Conservation (phyloP, 2,888 invertebrate species). For the Syrphus vitripennis region DNA sequence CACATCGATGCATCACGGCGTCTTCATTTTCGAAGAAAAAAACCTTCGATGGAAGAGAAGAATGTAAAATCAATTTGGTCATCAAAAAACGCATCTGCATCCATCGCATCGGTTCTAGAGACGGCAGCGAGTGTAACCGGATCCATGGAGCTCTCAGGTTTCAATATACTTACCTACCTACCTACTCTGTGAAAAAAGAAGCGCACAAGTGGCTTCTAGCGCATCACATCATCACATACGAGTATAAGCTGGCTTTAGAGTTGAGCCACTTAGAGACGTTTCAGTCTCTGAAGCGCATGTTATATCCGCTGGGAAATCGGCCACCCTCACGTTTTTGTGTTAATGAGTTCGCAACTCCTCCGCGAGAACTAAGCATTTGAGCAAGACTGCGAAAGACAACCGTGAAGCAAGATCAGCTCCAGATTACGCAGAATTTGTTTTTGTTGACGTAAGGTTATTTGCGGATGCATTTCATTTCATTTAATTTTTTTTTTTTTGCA, state of each 20-base stretch:
- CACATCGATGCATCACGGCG: background rate
- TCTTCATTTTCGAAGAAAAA: conserved; percentile 5
- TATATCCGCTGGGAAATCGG: conserved; percentile 48
- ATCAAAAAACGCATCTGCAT: conserved; percentile 69
- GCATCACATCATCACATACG: conserved; percentile 2
- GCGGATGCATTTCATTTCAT: conserved; percentile 41
- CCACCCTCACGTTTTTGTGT: conserved; percentile 72
- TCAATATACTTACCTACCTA: conserved; percentile 4
- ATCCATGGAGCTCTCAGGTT: conserved; percentile 53
- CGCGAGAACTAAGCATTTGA: background rate
- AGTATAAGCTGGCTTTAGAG: background rate
- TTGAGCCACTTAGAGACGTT: conserved; percentile 31
- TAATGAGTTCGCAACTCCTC: conserved; percentile 70
- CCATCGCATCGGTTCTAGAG: conserved; percentile 13
- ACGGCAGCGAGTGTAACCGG: conserved; percentile 13
- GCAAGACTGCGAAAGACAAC: conserved; percentile 25
- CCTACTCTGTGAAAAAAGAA: background rate
- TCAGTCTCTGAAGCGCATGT: conserved; percentile 18
- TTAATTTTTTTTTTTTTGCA: too few species aligned
- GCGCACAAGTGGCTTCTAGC: conserved; percentile 5
- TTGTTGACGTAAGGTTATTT: conserved; percentile 58
- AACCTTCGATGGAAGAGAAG: background rate
- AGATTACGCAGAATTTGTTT: conserved; percentile 72
- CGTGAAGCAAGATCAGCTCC: conserved; percentile 66
- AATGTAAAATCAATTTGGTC: conserved; percentile 66